These are phyloP conservation scores for Phlogophora meticulosa DNA, from an alignment of 2,888 invertebrate genomes.

Conservation along the genomic window DNA sequence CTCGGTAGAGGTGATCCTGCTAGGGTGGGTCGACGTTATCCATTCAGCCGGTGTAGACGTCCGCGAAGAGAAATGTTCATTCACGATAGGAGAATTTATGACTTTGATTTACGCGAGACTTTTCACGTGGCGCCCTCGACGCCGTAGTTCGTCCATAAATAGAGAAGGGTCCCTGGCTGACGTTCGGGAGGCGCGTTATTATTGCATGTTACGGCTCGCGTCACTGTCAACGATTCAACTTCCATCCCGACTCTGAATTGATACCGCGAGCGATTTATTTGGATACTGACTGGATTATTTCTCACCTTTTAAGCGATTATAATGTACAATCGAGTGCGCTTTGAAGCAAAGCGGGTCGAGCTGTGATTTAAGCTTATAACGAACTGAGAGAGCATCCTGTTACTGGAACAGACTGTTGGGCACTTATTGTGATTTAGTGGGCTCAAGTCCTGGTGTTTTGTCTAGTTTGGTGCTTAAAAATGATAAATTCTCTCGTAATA, in stretches of 20 bases:
- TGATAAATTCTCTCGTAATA: constrained; percentile 1
- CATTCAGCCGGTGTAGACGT: constrained; percentile 89
- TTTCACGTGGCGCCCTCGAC: constrained; percentile 85
- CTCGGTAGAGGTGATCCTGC: constrained; percentile 89
- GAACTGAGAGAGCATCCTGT: constrained; percentile 28
- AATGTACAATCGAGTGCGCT: constrained; percentile 48
- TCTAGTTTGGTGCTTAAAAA: constrained; percentile 22
- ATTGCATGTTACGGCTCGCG: constrained; percentile 81
- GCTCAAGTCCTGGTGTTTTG: constrained; percentile 6
- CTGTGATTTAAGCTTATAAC: constrained; percentile 32
- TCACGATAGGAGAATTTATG: constrained; percentile 91
- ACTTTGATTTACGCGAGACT: constrained; percentile 89
- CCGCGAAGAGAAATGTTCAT: constrained; percentile 90
- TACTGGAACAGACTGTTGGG: constrained; percentile 35
- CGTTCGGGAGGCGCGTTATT: constrained; percentile 84
- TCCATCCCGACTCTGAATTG: constrained; percentile 79
- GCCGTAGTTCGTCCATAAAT: constrained; percentile 82
- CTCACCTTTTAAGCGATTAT: constrained; percentile 65
- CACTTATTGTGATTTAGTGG: constrained; percentile 38
- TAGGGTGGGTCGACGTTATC: constrained; percentile 89
- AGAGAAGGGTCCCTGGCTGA: constrained; percentile 85
- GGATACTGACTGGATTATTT: constrained; percentile 77
- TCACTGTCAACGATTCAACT: constrained; percentile 82
- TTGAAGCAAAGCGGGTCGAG: constrained; percentile 17
- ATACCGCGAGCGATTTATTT: constrained; percentile 83